phyloP scores from a whole-genome alignment of 1,140 invertebrate species.

The Choristoneura fumiferana region DNA sequence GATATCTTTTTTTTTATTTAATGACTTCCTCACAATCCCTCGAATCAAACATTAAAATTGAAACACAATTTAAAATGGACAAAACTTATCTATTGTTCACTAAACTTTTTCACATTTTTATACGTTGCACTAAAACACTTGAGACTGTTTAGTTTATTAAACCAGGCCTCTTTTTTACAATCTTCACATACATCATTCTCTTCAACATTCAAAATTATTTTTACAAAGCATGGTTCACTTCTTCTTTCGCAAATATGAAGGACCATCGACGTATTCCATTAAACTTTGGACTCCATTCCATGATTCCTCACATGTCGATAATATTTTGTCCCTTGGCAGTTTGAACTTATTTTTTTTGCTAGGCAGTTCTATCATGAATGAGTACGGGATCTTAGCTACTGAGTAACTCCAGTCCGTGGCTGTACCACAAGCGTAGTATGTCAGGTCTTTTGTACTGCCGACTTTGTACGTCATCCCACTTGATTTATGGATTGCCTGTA shows the following conservation, averaged over 20 bases:
- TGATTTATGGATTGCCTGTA: conserved; percentile 61
- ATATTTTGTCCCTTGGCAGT: conserved; percentile 84
- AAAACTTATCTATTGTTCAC: no score
- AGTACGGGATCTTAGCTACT: conserved; percentile 80
- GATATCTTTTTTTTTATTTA: no score
- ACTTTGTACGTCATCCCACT: conserved; percentile 64
- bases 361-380: conserved; percentile 86
- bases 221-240: background rate
- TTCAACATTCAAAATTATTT: no score
- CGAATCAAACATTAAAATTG: no score
- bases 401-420: conserved; percentile 86
- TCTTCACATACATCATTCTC: no score
- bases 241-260: background rate
- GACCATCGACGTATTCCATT: conserved; percentile 68
- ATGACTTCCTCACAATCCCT: no score
- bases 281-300: conserved; percentile 82
- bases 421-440: conserved; percentile 81
- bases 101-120: no score
- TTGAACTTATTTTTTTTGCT: conserved; percentile 82
- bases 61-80: no score
- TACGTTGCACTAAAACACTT: no score
- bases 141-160: no score
- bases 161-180: no score
- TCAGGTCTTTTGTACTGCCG: conserved; percentile 65
- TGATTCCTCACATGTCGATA: conserved; percentile 82